phyloP scores from a whole-genome alignment of 1,140 invertebrate genomes.

The Drosophila pruinosa region DNA sequence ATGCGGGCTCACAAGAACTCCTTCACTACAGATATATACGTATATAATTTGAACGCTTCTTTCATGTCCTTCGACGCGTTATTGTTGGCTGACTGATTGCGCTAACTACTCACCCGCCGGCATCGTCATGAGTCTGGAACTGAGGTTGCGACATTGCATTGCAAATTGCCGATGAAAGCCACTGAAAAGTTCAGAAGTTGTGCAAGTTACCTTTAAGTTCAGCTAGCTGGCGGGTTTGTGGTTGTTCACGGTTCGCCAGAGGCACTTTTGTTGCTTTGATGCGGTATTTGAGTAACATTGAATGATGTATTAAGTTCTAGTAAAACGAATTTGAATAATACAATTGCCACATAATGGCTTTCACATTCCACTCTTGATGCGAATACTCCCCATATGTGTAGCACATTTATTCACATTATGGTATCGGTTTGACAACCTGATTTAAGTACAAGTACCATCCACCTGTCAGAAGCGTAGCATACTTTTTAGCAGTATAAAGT shows the following conservation, averaged over 20 bases:
- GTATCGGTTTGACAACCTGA: not conserved
- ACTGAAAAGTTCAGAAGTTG: conserved; percentile 40
- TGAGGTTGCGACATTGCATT: conserved; percentile 11
- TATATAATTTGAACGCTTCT: conserved; percentile 18
- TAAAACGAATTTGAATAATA: conserved; percentile 31
- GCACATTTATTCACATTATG: not conserved
- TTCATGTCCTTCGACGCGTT: not conserved
- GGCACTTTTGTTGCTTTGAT: conserved; percentile 33
- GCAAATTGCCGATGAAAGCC: conserved; percentile 51
- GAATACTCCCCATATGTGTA: not conserved
- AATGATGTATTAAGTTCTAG: not conserved
- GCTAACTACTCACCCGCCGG: conserved; percentile 48
- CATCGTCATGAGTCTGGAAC: conserved; percentile 7
- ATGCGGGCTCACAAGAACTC: conserved; percentile 32
- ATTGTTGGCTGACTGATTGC: conserved; percentile 54
- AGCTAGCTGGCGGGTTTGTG: conserved; percentile 20
- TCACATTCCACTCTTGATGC: not conserved
- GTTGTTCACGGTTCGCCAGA: conserved; percentile 14
- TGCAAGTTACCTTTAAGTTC: conserved; percentile 15
- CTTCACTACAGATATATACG: not conserved
- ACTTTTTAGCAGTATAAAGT: conserved; percentile 6
- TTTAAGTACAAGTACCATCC: not conserved
- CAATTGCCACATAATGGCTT: conserved; percentile 13
- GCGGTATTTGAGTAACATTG: conserved; percentile 9
- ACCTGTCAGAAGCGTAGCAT: conserved; percentile 11